These are phyloP conservation scores for Nesidiocoris tenuis DNA, from an alignment of 2,888 invertebrate genomes.

Conservation along the genomic window DNA sequence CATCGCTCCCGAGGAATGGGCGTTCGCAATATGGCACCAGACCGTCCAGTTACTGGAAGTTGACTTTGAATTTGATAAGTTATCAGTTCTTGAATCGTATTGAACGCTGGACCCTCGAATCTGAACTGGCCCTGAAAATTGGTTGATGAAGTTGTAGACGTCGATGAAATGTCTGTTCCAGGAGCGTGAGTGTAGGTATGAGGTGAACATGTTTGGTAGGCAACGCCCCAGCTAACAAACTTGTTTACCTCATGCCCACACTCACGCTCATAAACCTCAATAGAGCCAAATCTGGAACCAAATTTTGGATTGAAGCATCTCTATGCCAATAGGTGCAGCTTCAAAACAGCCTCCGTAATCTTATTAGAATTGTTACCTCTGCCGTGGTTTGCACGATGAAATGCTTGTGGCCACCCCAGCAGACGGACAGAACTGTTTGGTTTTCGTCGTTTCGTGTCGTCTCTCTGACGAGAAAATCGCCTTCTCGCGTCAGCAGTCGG, in stretches of 20 bases:
- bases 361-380: no score
- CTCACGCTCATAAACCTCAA: no score
- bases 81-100: constrained; percentile 88
- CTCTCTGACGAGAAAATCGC: constrained; percentile 91
- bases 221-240: no score
- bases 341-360: no score
- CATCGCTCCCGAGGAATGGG: constrained; percentile 88
- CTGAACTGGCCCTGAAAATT: constrained; percentile 82
- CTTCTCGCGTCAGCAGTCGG: constrained; percentile 82
- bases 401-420: constrained; percentile 95
- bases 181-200: no score
- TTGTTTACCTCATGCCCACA: no score
- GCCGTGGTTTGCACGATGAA: constrained; percentile 94
- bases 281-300: no score
- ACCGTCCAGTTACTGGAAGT: constrained; percentile 85
- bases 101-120: constrained; percentile 91
- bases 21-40: constrained; percentile 81
- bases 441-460: constrained; percentile 87
- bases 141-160: no score
- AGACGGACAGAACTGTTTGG: constrained; percentile 90
- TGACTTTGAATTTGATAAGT: constrained; percentile 84
- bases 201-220: no score
- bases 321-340: no score
- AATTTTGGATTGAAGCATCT: no score
- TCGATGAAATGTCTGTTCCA: no score